These are phyloP conservation scores for Blastomussa wellsi DNA, from an alignment of 92 coral and sea anemone species.

Conservation along the genomic window DNA sequence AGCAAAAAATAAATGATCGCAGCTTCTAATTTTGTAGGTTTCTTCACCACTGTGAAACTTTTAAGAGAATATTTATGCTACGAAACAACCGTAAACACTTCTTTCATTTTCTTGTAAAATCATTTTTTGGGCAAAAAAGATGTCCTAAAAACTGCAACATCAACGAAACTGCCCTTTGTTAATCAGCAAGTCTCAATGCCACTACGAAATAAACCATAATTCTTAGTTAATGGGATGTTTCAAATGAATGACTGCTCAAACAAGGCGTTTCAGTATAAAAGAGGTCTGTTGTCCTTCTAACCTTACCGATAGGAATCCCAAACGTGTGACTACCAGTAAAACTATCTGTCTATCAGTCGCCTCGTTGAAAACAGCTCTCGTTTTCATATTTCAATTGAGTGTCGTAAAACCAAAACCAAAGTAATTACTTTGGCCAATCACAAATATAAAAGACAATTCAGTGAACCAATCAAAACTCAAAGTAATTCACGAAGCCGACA, in stretches of 20 bases:
- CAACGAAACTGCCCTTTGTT: neutral
- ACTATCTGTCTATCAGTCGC: no score
- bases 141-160: neutral
- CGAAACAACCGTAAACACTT: neutral
- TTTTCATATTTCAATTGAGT: no score
- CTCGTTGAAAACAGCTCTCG: no score
- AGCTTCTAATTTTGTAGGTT: neutral
- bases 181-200: neutral
- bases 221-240: neutral
- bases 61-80: neutral
- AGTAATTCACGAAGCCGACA: no score
- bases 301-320: no score
- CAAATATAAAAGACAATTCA: no score
- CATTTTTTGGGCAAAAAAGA: neutral
- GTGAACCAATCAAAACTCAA: no score
- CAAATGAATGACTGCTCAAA: neutral
- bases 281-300: no score
- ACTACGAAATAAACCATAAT: neutral
- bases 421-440: no score
- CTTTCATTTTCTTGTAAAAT: constrained; percentile 3
- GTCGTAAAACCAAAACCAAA: no score
- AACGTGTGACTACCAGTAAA: no score
- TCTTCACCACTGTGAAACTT: neutral
- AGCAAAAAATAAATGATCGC: neutral
- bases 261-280: no score